Evolutionary conservation across 2,797 vertebrate genomes (phyloP).

Genomic region (Hyperoplus lanceolatus): DNA sequence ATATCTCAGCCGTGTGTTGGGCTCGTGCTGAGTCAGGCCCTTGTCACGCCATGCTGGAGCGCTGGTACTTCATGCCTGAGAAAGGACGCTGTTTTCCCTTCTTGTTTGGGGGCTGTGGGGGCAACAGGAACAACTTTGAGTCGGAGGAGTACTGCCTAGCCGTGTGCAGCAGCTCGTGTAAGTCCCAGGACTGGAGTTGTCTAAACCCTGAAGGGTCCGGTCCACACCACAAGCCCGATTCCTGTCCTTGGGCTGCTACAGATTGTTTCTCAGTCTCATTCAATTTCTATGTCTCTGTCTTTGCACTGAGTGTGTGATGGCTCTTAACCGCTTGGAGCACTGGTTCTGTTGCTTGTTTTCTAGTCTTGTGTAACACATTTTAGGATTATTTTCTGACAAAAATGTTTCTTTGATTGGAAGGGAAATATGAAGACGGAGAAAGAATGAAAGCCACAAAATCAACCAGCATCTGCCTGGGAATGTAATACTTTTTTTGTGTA

Average conservation of each 20-base stretch:
- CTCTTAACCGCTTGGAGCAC: slow-evolving; percentile 59
- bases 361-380: neutral
- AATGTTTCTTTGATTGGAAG: neutral
- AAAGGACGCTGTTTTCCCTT: slow-evolving; percentile 94
- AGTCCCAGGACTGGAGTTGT: slow-evolving; percentile 80
- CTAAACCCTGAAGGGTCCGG: slow-evolving; percentile 33
- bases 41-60: slow-evolving; percentile 92
- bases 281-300: slow-evolving; percentile 21
- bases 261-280: slow-evolving; percentile 48
- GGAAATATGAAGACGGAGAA: neutral
- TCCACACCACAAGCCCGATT: slow-evolving; percentile 42
- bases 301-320: slow-evolving; percentile 34
- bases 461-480: neutral
- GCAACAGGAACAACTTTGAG: slow-evolving; percentile 99
- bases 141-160: slow-evolving; percentile 98
- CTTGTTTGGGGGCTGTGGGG: slow-evolving; percentile 98
- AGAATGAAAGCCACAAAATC: neutral
- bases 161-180: slow-evolving; percentile 97
- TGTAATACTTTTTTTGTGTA: neutral
- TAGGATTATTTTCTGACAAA: slow-evolving; percentile 23
- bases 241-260: slow-evolving; percentile 59
- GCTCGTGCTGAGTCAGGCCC: slow-evolving; percentile 94
- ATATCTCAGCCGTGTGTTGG: slow-evolving; percentile 94
- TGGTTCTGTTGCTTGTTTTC: slow-evolving; percentile 27
- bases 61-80: slow-evolving; percentile 95